Percentiles rank a stretch among this genome's conserved stretches.
Conservation (phyloP, 2,113 vertebrate genomes). For the Coracopsis vasa region DNA sequence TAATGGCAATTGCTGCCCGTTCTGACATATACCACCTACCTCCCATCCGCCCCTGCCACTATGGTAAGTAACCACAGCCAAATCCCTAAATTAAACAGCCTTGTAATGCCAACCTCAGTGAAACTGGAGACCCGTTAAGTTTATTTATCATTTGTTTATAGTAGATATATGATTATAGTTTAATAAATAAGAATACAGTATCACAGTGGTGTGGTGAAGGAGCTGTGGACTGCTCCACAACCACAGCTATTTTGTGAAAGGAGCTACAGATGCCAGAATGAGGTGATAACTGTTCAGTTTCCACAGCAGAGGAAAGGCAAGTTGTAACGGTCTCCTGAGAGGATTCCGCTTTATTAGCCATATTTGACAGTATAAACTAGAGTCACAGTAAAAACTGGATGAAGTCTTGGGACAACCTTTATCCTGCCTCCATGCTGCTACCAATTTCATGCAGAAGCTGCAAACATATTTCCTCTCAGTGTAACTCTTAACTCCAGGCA, state of each 20-base stretch:
- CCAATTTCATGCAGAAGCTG: background rate
- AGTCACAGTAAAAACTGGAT: background rate
- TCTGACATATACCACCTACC: background rate
- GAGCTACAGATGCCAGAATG: background rate
- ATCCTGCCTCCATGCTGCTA: background rate
- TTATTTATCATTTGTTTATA: background rate
- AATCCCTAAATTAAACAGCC: background rate
- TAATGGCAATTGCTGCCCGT: background rate
- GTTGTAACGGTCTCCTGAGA: background rate
- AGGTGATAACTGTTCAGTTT: background rate
- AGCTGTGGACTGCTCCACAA: background rate
- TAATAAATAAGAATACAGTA: background rate
- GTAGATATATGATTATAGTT: background rate
- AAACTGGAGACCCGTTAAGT: background rate
- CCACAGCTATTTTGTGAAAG: background rate
- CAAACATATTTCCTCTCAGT: background rate
- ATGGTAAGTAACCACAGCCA: background rate
- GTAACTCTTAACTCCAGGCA: background rate
- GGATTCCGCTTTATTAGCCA: background rate
- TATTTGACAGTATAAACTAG: background rate
- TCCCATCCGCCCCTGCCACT: accelerated
- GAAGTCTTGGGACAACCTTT: background rate
- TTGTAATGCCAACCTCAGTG: no score
- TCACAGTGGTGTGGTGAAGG: background rate
- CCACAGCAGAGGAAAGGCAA: background rate